Evolutionary conservation across 2,797 vertebrate genomes (phyloP), one percentile per base, ranked within the genome.

Genomic region (Onychomys torridus): DNA sequence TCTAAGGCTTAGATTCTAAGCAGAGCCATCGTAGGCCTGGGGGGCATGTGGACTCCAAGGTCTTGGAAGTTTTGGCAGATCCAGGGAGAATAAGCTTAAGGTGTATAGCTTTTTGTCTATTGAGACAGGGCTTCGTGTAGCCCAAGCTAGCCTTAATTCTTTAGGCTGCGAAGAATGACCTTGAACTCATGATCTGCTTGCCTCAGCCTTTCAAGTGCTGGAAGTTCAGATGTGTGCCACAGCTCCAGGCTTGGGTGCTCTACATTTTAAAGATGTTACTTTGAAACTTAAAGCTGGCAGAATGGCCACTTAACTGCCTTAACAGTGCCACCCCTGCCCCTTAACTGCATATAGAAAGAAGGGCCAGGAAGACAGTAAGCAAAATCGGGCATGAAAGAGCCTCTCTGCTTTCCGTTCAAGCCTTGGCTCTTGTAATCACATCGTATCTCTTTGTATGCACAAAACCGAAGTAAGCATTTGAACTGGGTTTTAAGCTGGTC

Each of bases 231-330:
- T 5, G 6, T n/a, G 63, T 13, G 3, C 19, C 65, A 25, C 6
- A 16, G 83, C 63, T 86, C 67, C 49, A 32, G 67, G 16, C 25
- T 73, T 73, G n/a, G n/a, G 85, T 40, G 71, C n/a, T 71, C 67
- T 69, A 17, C 46, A 37, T 86, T 40, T 65, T 12, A 57, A 21
- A 96, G 67, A 79, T 49, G 49, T 81, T 75, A 12, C 87, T 95
- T 90, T 93, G 81, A 95, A 93, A 90, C 73, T 34, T 92, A 86
- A 91, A 89, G 90, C 77, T 78, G 40, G 13, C 21, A 21, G n/a
- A n/a, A 57, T 34, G 67, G 52, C 81, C 89, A 14, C 5, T 82
- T 79, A 37, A 21, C 75, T 71, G 49, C 75, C 79, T 79, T 84
- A 87, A 79, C 27, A 23, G 9, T 67, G 43, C 34, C 5, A 37